These are phyloP conservation scores for Alcedo quadribrachys DNA, from an alignment of 2,797 vertebrate species.

Conservation along the genomic window DNA sequence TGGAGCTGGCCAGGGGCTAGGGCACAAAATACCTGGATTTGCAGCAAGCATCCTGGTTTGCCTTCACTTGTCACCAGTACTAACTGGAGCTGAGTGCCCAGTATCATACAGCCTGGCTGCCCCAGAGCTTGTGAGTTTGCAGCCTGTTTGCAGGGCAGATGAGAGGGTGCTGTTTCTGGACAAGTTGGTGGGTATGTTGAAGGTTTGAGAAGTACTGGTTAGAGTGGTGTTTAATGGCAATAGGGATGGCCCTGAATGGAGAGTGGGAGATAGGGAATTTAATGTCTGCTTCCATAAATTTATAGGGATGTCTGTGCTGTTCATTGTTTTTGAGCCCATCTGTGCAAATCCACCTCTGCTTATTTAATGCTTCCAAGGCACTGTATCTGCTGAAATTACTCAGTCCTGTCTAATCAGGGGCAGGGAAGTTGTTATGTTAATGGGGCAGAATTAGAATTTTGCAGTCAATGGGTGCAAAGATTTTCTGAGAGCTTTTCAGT, in stretches of 20 bases:
- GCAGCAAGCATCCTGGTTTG: fast-evolving
- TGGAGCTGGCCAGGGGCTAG: background rate
- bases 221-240: background rate
- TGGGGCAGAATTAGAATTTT: conserved; percentile 49
- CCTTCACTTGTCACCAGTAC: fast-evolving
- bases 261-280: background rate
- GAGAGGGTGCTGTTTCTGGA: fast-evolving
- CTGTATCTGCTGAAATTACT: background rate
- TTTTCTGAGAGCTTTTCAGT: conserved; percentile 38
- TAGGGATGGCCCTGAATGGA: background rate
- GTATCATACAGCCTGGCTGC: fast-evolving
- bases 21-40: background rate
- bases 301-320: background rate
- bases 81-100: fast-evolving
- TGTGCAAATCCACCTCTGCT: background rate
- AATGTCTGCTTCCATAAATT: fast-evolving
- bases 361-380: background rate
- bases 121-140: background rate
- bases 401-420: conserved; percentile 17
- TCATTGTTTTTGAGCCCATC: background rate
- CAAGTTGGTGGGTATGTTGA: fast-evolving
- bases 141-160: fast-evolving
- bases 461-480: conserved; percentile 24
- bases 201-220: background rate
- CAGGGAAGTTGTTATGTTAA: conserved; percentile 32